Percentiles rank a stretch among this genome's conserved stretches.
Conservation (phyloP, 2,888 invertebrate genomes). For the Hirtodrosophila alboralis region DNA sequence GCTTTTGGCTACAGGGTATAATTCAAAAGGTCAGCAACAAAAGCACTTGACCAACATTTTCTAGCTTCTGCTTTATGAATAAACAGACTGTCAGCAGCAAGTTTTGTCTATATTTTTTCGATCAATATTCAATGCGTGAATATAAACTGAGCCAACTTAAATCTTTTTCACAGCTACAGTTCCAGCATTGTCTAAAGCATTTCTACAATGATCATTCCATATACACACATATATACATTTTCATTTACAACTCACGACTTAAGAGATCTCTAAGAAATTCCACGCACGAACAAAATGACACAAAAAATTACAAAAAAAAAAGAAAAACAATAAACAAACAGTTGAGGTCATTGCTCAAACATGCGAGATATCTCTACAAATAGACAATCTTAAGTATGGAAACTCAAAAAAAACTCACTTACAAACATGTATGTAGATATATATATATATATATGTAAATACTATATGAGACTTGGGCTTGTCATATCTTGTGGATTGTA, state of each 20-base stretch:
- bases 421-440: background rate
- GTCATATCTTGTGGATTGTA: conserved; percentile 7
- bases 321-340: conserved; percentile 50
- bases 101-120: conserved; percentile 1
- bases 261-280: conserved; percentile 35
- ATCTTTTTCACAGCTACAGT: conserved; percentile 26
- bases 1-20: conserved; percentile 13
- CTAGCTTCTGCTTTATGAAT: conserved; percentile 25
- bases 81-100: conserved; percentile 1
- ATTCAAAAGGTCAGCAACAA: conserved; percentile 37
- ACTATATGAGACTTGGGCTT: conserved; percentile 13
- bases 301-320: too few species aligned
- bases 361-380: conserved; percentile 38
- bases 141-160: conserved; percentile 27
- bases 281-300: conserved; percentile 34
- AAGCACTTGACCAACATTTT: conserved; percentile 49
- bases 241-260: conserved; percentile 13
- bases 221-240: background rate
- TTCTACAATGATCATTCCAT: background rate
- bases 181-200: conserved; percentile 7
- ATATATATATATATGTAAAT: background rate
- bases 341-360: conserved; percentile 67
- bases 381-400: conserved; percentile 39
- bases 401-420: conserved; percentile 14
- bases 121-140: conserved; percentile 17